These are phyloP conservation scores for Cyrtonyx montezumae DNA, from an alignment of 2,113 vertebrate species.

Conservation along the genomic window DNA sequence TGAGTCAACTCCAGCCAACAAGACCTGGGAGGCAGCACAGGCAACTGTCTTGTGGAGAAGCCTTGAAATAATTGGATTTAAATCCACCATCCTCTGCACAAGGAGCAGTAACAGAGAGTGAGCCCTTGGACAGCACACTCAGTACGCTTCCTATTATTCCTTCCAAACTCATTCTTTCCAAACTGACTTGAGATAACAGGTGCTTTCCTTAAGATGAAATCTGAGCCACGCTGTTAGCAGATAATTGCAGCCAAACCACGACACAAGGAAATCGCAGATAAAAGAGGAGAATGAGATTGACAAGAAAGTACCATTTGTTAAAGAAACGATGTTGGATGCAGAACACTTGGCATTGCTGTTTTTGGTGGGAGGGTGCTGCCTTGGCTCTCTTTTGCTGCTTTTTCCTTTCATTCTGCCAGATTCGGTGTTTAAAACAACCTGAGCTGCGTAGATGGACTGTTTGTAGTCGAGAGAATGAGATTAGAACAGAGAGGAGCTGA, in stretches of 20 bases:
- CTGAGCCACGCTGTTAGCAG: background rate
- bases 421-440: background rate
- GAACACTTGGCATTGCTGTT: background rate
- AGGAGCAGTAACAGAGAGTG: background rate
- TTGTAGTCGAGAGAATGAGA: background rate
- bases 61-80: background rate
- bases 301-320: accelerated
- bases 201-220: background rate
- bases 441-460: background rate
- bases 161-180: background rate
- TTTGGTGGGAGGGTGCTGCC: background rate
- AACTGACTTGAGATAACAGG: background rate
- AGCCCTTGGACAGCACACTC: background rate
- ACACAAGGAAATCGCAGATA: background rate
- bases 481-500: background rate
- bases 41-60: background rate
- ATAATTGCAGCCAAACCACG: accelerated
- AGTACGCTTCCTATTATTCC: background rate
- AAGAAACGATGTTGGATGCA: accelerated
- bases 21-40: background rate
- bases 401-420: background rate
- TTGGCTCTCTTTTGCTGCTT: background rate
- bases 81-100: background rate
- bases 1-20: background rate
- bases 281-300: accelerated